Evolutionary conservation across 2,888 invertebrate species (phyloP).

Genomic region (Lottia gigantea): DNA sequence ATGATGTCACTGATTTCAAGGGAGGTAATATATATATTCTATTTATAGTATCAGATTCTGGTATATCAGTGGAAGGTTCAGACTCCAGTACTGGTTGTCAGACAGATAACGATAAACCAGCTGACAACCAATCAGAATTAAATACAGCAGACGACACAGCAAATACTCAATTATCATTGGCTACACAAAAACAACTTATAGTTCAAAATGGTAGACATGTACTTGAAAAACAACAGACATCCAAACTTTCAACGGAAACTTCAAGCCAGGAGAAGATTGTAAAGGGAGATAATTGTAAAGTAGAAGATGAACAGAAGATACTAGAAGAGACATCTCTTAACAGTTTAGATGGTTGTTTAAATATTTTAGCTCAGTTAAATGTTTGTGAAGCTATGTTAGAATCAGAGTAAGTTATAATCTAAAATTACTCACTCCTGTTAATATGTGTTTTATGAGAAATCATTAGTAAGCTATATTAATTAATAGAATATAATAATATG

Average conservation of each 20-base stretch:
- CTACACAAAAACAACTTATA: not conserved
- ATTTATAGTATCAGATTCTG: not conserved
- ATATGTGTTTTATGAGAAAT: too few relatives aligned
- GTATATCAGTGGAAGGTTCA: slow-evolving; percentile 1
- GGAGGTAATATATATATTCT: not conserved
- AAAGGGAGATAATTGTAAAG: slow-evolving; percentile 23
- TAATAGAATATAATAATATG: too few relatives aligned
- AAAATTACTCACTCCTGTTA: too few relatives aligned
- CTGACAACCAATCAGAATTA: not conserved
- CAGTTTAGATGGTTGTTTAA: slow-evolving; percentile 59
- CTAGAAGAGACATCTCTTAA: slow-evolving; percentile 49
- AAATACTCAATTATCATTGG: too few relatives aligned
- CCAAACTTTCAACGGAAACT: not conserved
- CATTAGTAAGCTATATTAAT: too few relatives aligned
- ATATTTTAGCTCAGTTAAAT: slow-evolving; percentile 56
- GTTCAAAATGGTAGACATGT: not conserved
- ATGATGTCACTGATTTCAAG: too few relatives aligned
- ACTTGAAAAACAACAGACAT: not conserved
- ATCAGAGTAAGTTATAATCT: slow-evolving; percentile 58
- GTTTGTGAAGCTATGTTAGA: slow-evolving; percentile 52
- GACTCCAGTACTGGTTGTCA: slow-evolving; percentile 12
- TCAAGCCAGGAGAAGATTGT: not conserved
- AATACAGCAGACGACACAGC: not conserved
- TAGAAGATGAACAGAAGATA: slow-evolving; percentile 44
- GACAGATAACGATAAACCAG: slow-evolving; percentile 16